Base-by-base conservation (phyloP, 2,113 vertebrate species). In the Zosterops pallidus region DNA sequence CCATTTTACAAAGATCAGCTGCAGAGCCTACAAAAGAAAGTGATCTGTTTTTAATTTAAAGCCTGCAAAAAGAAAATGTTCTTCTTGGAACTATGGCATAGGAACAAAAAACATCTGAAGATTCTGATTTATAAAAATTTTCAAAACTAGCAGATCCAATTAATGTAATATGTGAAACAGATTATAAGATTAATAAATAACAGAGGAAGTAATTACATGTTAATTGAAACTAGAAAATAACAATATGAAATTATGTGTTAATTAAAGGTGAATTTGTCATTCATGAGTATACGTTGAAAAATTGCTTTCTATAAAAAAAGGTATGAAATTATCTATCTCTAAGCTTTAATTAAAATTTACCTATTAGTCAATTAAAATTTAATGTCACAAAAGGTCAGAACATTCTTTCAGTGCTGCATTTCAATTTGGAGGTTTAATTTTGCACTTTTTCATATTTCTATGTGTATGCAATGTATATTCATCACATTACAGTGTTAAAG, bases 1-100 rank as follows among this genome's bases (percentile, higher is more conserved):
- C 99, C 98, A 98, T 98, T 97, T 99, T 99, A 95, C 99, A 99
- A 92, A 99, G 98, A 96, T 99, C 99, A 20, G 99, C 98, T 17
- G 98, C 99, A 28, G 99, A 99, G 50, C 99, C 99, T 99, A 50
- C 0, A 11, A 62, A 90, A 84, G 60, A 91, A 83, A 89, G 31
- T 63, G 12, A 59, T 47, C 65, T 25, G 41, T 3, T 64, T 91
- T 81, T 55, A 86, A 79, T 86, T 89, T 21, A 42, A 63, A n/a
- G 41, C 7, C 55, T 2, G 28, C 18, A 80, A 69, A 53, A 50
- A 7, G 29, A 70, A 92, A 80, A 92, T 22, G 6, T 31, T 87
- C 31, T 47, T 68, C 63, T 89, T 78, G 55, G 19, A 82, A 68
- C 23, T 33, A 67, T 26, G 17, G 75, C 37, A 83, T 15, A 90